Conservation (phyloP, 2,113 vertebrate genomes). For the Furnarius figulus region DNA sequence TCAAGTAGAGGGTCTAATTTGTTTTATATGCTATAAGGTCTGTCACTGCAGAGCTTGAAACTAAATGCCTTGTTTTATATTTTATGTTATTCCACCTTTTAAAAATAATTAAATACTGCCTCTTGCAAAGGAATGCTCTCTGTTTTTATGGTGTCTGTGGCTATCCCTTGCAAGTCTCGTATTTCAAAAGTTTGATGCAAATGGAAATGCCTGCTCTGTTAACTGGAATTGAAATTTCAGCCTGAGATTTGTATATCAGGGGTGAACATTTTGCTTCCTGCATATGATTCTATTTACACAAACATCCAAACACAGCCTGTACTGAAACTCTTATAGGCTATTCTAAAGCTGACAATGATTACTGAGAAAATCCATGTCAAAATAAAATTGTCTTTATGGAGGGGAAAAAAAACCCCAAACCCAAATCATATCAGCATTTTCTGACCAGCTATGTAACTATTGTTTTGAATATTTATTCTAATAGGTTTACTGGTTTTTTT, state of each 20-base stretch:
- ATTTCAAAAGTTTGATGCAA: not conserved
- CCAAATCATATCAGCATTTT: not conserved
- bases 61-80: not conserved
- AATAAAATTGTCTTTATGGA: fast-evolving
- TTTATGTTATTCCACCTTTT: not conserved
- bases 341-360: not conserved
- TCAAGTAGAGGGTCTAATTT: not conserved
- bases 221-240: not conserved
- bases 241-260: not conserved
- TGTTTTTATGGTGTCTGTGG: not conserved
- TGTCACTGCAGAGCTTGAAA: not conserved
- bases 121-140: not conserved
- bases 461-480: not conserved
- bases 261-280: not conserved
- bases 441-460: not conserved
- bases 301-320: not conserved
- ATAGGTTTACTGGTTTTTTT: not conserved
- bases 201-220: not conserved
- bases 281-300: not conserved
- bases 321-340: not conserved
- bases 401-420: fast-evolving
- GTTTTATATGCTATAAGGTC: not conserved
- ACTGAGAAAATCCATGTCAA: not conserved
- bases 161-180: not conserved
- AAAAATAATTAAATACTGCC: not conserved